Evolutionary conservation across 2,113 vertebrate species (phyloP), one percentile per base, ranked within the genome.

Genomic region (Cyanoderma ruficeps): DNA sequence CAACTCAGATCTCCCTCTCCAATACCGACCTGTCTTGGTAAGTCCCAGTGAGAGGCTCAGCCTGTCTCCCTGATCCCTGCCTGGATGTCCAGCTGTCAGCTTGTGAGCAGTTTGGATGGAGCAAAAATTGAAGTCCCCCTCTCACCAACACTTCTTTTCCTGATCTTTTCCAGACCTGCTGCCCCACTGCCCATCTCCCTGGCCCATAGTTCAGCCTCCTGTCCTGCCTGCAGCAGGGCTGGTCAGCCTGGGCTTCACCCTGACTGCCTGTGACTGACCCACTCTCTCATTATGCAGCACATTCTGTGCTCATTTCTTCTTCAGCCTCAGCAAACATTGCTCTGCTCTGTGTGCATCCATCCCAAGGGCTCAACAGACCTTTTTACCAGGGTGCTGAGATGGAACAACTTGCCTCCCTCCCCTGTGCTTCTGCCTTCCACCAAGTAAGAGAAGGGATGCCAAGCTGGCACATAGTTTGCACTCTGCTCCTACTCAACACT

Each of bases 1-100:
- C 95, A 95, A 28, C 69, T 90, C 83, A 50, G 30, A 94, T 90
- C 72, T 81, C 44, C 80, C 47, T 91, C 89, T 93, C 56, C 72
- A 39, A n/a, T 30, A 46, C 61, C 33, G 3, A 60, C 76, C 69
- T 92, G 80, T 90, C 83, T 88, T 50, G 1, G 1, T 10, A 55
- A 68, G 72, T 56, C 94, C 83, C 83, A 87, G 46, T 0, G 11
- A 87, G 67, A 57, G 61, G 35, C 82, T 91, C 53, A 72, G 80
- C 52, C 83, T 63, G 55, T 80, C 71, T 83, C 92, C 35, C 63
- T 89, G 83, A 24, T 87, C 55, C 84, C 64, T 53, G 8, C n/a
- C 72, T 86, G 55, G 27, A 92, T 37, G 56, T 50, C 78, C 85
- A 87, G 74, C 84, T 96, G 88, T 71, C 94, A 90, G 47, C 60